Percentiles rank a stretch among this genome's conserved stretches.
Conservation (phyloP, 2,888 invertebrate species). For the Cantharis nigra region DNA sequence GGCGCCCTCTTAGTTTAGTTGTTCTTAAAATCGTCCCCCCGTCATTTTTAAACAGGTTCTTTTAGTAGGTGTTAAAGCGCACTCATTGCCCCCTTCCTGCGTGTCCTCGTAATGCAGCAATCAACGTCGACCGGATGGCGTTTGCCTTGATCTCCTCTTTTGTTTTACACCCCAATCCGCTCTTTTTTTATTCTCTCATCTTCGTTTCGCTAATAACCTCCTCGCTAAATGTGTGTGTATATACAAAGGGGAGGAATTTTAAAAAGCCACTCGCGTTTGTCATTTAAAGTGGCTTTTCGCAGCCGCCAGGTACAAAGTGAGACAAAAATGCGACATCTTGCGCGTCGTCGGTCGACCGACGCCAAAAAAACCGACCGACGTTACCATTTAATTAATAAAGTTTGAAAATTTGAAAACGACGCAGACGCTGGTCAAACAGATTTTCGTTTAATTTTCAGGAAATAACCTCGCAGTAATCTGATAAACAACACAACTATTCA, state of each 20-base stretch:
- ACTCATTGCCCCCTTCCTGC: constrained; percentile 40
- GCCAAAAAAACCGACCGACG: not conserved
- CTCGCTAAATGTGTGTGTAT: constrained; percentile 46
- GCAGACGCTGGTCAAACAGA: not conserved
- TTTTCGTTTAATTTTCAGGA: constrained; percentile 33
- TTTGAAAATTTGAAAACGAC: not conserved
- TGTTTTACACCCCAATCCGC: constrained; percentile 48
- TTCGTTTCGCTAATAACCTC: constrained; percentile 50
- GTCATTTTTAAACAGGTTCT: constrained; percentile 48
- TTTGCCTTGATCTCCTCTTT: constrained; percentile 48
- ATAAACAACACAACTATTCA: constrained; percentile 47
- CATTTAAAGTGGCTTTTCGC: constrained; percentile 46
- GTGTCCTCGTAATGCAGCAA: constrained; percentile 50
- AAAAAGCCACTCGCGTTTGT: constrained; percentile 52
- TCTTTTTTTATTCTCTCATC: constrained; percentile 48
- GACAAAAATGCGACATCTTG: constrained; percentile 10
- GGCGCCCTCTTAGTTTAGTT: constrained; percentile 53
- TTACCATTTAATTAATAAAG: not conserved
- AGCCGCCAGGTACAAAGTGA: constrained; percentile 30
- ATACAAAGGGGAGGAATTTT: constrained; percentile 49
- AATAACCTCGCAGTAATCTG: constrained; percentile 38
- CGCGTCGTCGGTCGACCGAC: not conserved
- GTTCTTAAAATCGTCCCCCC: constrained; percentile 51
- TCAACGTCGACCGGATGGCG: constrained; percentile 49
- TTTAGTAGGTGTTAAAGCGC: constrained; percentile 50